Base-by-base conservation (phyloP, 2,888 invertebrate genomes). In the Mythimna pallens region DNA sequence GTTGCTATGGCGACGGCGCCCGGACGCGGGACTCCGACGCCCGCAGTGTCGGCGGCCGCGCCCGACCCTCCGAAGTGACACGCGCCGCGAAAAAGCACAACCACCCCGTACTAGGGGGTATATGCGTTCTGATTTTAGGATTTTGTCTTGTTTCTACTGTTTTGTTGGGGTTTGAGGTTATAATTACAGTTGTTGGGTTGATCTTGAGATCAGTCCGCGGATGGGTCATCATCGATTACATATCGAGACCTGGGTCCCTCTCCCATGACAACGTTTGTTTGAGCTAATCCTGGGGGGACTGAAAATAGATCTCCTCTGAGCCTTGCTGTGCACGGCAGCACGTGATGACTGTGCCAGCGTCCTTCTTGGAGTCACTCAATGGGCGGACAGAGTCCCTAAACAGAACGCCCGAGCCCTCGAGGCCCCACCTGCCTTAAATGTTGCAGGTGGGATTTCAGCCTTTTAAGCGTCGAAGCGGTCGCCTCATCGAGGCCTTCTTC, bases 1-100 rank as follows among this genome's bases (percentile, higher is more conserved):
- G 97, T 97, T 92, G 96, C 93, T 95, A 97, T 96, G 96, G 96
- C 93, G 93, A 97, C 97, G 94, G 94, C 96, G 93, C 95, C 96
- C 96, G 96, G 97, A 92, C 97, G 97, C 96, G 96, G 96, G 96
- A 96, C 96, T 97, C 95, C 96, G 93, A 95, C 96, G 95, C 95
- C 97, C 96, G 96, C 96, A 95, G 97, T 96, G 97, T 97, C 95
- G 94, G 94, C 90, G 93, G 95, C 96, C 95, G 94, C 96, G 94
- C 96, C 92, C 93, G 88, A 85, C 94, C 94, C 94, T 94, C 94
- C 94, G 93, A 96, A 96, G 96, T 96, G 96, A 96, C 96, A 96
- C 95, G 95, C 95, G 95, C 92, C 91, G 91, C 94, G 95, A 95
- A 96, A 96, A 96, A 96, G 96, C 95, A 95, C 95, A 96, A 94